phyloP scores from a whole-genome alignment of 2,888 invertebrate species.

The Acleris literana region DNA sequence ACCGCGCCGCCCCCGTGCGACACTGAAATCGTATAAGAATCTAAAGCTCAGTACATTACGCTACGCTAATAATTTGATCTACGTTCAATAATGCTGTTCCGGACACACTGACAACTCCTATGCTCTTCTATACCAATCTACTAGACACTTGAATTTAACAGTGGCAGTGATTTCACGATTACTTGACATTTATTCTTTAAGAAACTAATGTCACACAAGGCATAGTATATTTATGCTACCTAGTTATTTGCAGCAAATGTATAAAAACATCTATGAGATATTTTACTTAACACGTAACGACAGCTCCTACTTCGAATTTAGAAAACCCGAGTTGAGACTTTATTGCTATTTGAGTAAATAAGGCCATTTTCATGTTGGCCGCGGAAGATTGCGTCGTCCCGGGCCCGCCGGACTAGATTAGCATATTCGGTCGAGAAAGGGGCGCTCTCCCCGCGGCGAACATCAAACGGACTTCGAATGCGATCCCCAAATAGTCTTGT shows the following conservation, averaged over 20 bases:
- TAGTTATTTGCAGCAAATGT: slow-evolving; percentile 7
- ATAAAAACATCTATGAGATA: slow-evolving; percentile 20
- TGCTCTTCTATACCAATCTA: slow-evolving; percentile 45
- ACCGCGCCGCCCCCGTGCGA: slow-evolving; percentile 43
- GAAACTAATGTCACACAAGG: slow-evolving; percentile 33
- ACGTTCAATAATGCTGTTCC: slow-evolving; percentile 60
- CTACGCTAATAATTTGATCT: slow-evolving; percentile 69
- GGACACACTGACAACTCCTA: slow-evolving; percentile 70
- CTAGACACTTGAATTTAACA: slow-evolving; percentile 5
- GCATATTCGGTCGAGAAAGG: slow-evolving; percentile 26
- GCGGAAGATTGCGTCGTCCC: slow-evolving; percentile 8
- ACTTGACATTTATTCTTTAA: slow-evolving; percentile 22
- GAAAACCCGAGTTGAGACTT: slow-evolving; percentile 30
- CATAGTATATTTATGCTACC: slow-evolving; percentile 24
- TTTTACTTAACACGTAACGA: slow-evolving; percentile 16
- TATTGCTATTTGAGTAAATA: slow-evolving; percentile 38
- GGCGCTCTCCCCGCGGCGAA: slow-evolving; percentile 18
- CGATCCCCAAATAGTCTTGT: slow-evolving; percentile 43
- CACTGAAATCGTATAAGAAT: slow-evolving; percentile 46
- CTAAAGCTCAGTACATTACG: slow-evolving; percentile 70
- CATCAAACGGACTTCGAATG: slow-evolving; percentile 18
- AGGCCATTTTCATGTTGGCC: slow-evolving; percentile 33
- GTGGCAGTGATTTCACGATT: slow-evolving; percentile 26
- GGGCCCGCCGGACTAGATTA: slow-evolving; percentile 25
- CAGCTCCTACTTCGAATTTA: slow-evolving; percentile 32